Conservation (phyloP, 2,113 vertebrate species). For the Indicator indicator region DNA sequence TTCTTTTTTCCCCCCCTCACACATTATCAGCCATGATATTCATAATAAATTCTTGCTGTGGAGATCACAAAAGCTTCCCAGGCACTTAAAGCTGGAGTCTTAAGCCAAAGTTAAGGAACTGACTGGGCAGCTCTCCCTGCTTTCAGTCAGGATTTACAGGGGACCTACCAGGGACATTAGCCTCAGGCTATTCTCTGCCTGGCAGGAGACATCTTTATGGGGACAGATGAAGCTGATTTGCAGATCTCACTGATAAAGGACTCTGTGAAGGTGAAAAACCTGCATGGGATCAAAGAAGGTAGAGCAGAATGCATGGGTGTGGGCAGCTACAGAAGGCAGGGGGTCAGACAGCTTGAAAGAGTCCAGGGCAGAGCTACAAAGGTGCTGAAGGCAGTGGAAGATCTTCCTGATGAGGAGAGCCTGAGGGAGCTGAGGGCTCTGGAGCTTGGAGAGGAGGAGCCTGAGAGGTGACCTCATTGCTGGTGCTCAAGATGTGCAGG, state of each 20-base stretch:
- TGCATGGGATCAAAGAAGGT: background rate
- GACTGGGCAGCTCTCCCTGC: background rate
- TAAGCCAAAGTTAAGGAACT: background rate
- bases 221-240: background rate
- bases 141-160: background rate
- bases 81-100: fast-evolving
- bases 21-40: background rate
- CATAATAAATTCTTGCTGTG: background rate
- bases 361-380: too few species aligned
- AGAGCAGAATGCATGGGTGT: background rate
- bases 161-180: background rate
- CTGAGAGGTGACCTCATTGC: too few species aligned
- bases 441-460: too few species aligned
- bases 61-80: background rate
- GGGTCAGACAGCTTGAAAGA: background rate
- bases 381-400: too few species aligned
- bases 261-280: background rate
- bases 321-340: background rate
- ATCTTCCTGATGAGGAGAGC: too few species aligned
- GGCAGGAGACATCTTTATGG: background rate
- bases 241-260: background rate
- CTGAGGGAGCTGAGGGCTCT: too few species aligned
- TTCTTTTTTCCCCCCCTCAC: background rate
- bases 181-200: background rate
- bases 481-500: too few species aligned